Evolutionary conservation across 2,888 invertebrate genomes (phyloP).

Genomic region (Xanthorhoe designata): DNA sequence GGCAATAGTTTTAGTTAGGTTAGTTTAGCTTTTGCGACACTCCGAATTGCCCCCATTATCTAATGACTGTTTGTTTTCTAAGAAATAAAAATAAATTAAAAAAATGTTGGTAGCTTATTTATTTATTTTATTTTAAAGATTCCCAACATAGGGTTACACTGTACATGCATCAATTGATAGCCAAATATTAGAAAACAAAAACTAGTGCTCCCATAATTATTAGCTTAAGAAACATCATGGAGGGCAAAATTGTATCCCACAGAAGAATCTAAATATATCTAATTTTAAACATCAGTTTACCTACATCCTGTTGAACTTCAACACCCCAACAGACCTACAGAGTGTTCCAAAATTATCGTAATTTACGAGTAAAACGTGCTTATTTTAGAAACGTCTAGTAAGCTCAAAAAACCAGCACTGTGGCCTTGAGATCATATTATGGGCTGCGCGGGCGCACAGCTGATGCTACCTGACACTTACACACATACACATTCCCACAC

Average conservation of each 20-base stretch:
- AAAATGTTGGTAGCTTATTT: too few relatives aligned
- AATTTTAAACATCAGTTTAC: neutral
- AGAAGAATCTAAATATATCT: neutral
- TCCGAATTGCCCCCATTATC: too few relatives aligned
- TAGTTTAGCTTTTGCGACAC: too few relatives aligned
- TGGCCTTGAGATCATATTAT: slow-evolving; percentile 85
- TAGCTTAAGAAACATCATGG: too few relatives aligned
- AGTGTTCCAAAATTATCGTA: slow-evolving; percentile 36
- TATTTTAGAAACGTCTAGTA: slow-evolving; percentile 39
- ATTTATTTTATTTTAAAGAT: too few relatives aligned
- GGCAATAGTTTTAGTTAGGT: too few relatives aligned
- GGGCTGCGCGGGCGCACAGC: slow-evolving; percentile 76
- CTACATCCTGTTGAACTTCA: slow-evolving; percentile 16
- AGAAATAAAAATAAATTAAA: too few relatives aligned
- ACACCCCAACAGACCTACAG: slow-evolving; percentile 37
- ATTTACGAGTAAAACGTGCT: slow-evolving; percentile 45
- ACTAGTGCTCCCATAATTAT: too few relatives aligned
- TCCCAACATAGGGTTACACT: too few relatives aligned
- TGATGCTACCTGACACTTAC: slow-evolving; percentile 79
- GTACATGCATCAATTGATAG: too few relatives aligned
- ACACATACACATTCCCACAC: slow-evolving; percentile 47
- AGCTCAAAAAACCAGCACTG: slow-evolving; percentile 54
- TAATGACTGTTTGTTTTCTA: too few relatives aligned
- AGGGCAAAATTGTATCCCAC: neutral
- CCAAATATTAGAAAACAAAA: too few relatives aligned